Base-by-base conservation (phyloP, 2,888 invertebrate genomes). In the Drosophila acutilabella region DNA sequence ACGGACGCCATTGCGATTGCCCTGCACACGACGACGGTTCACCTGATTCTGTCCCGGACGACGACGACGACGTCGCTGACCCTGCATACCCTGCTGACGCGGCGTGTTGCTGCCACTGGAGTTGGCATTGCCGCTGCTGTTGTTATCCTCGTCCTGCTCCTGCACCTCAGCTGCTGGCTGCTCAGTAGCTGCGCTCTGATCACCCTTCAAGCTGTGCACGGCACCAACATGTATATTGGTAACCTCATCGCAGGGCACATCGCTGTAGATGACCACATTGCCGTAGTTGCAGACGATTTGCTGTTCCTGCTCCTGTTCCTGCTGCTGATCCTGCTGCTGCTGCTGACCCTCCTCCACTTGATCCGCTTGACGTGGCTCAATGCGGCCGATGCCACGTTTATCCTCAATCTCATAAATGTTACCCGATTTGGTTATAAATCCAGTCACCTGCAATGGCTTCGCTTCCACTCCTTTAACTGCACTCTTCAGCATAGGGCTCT, bases 271-370 rank as follows among this genome's bases (percentile, higher is more conserved):
- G 1, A 91, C 89, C 2, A 91, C 83, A 2, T 69, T 77, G 56
- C 91, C 91, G 10, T 91, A 91, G 50, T 90, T 90, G 78, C 91
- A 91, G 0, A 91, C 77, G 44, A 88, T 83, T 30, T 78, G 76
- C 7, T 75, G 47, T 4, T 67, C 74, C 7, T 69, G 59, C 2
- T 74, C 58, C 1, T 70, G 44, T 1, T 73, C 72, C 0, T 75
- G 78, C 56, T 91, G 87, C 11, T 36, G 11, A 26, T 26, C 26
- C 11, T 13, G 10, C 36, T 36, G 36, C 11, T 36, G 13, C 13
- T 13, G 11, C 13, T 36, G 36, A 13, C 30, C 30, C 6, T 67
- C 74, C 7, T 69, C 60, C 4, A 74, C 56, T 0, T 70, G 44
- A 2, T 73, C 72, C 0, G 77, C 78, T 54, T 91, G 88, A 3